Evolutionary conservation across 2,888 invertebrate species (phyloP), one percentile per base, ranked within the genome.

Genomic region (Heliconius sara): DNA sequence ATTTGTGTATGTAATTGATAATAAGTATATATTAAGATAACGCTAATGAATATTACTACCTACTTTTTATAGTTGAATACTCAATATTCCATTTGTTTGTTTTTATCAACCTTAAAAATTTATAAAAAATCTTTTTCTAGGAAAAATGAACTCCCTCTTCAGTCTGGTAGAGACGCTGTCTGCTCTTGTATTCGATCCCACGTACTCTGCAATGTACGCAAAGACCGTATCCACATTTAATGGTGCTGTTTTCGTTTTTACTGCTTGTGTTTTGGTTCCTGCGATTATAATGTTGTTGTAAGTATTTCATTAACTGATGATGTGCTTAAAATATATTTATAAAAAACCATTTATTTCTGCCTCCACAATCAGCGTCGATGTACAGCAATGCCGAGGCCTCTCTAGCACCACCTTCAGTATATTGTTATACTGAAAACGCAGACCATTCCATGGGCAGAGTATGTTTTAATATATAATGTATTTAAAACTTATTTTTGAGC

Each of bases 121-220:
- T 27, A 67, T 67, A 19, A 27, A 39, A 63, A 19, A 76, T 39
- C 19, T 70, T 30, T 77, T 83, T 84, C 25, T 86, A 95, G 95
- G 95, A 25, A 95, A 94, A 87, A 93, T 94, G 91, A 95, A 95
- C 83, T 95, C 95, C 0, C 82, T 95, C 0, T 93, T 95, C 87
- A 95, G 95, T 77, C 83, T 95, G 22, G 92, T 95, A 34, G 95
- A 95, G 80, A 94, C 94, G 0, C 79, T 93, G 13, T 95, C 93
- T 0, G 95, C 95, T 0, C 83, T 95, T 47, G 83, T 93, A 80
- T 95, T 95, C 79, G 93, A 95, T 79, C 95, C 95, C 0, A 90
- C 91, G 0, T 95, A 94, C 84, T 90, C 95, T 0, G 84, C 88
- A 3, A 39, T 95, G 63, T 95, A 95, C 81, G 86, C 91, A 0